phyloP scores from a whole-genome alignment of 2,113 vertebrate species.

The Psittacula cyanocephala region DNA sequence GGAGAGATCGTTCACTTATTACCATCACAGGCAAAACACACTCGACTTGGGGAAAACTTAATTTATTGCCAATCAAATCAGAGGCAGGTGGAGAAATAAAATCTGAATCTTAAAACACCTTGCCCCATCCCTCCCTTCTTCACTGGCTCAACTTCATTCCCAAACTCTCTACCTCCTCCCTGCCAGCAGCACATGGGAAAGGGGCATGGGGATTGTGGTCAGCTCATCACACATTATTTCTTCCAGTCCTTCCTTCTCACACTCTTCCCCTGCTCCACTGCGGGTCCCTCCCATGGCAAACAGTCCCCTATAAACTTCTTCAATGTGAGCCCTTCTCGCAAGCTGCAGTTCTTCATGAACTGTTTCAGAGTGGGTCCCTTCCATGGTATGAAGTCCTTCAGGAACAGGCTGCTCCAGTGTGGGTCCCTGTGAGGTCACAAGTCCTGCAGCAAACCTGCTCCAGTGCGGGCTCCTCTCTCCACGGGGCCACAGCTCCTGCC shows the following conservation, averaged over 20 bases:
- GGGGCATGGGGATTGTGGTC: not conserved
- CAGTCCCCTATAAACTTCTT: not conserved
- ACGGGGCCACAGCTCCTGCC: not conserved
- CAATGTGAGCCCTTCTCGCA: too few species aligned
- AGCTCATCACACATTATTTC: not conserved
- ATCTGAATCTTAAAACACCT: not conserved
- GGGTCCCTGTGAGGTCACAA: not conserved
- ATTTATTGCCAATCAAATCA: not conserved
- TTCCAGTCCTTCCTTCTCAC: not conserved
- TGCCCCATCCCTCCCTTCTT: not conserved
- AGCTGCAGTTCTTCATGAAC: not conserved
- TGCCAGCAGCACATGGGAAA: not conserved
- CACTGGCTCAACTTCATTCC: not conserved
- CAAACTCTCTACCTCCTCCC: not conserved
- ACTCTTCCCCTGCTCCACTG: not conserved
- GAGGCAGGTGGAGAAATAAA: not conserved
- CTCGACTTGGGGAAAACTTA: not conserved
- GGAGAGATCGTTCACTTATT: not conserved
- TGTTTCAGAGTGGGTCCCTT: not conserved
- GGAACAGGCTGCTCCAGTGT: not conserved
- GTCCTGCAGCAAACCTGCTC: not conserved
- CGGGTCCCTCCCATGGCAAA: not conserved
- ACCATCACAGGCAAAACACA: not conserved
- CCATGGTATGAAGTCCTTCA: not conserved
- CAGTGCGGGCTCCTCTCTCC: not conserved